Evolutionary conservation across 2,888 invertebrate species (phyloP).

Genomic region (Ochropleura leucogaster): DNA sequence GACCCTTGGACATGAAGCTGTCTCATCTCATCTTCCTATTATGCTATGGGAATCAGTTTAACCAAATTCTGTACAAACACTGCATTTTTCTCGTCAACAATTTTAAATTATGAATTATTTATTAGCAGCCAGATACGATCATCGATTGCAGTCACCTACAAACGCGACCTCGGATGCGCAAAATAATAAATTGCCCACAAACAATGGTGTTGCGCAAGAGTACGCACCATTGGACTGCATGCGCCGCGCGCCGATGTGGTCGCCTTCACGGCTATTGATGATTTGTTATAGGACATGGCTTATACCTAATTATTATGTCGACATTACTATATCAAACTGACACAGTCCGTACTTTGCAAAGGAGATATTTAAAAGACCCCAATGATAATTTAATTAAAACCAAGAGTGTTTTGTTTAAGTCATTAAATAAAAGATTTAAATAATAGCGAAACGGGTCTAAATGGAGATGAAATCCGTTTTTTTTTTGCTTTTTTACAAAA

Average conservation of each 20-base stretch:
- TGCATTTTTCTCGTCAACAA: background rate
- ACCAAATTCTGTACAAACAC: background rate
- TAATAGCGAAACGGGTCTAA: background rate
- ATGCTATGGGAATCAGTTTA: background rate
- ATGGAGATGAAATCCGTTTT: background rate
- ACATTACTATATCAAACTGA: background rate
- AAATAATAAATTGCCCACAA: conserved; percentile 72
- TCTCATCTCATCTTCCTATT: background rate
- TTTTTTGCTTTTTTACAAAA: too few species aligned
- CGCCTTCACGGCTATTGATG: conserved; percentile 78
- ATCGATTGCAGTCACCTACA: conserved; percentile 56
- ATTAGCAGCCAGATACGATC: conserved; percentile 36
- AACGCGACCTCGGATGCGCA: conserved; percentile 69
- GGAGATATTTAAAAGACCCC: background rate
- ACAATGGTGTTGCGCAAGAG: conserved; percentile 77
- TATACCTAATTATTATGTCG: conserved; percentile 25
- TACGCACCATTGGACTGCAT: conserved; percentile 71
- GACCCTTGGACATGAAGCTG: background rate
- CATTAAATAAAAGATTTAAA: background rate
- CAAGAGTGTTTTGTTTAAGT: background rate
- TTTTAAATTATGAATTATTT: conserved; percentile 28
- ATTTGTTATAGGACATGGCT: conserved; percentile 63
- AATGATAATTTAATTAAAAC: background rate
- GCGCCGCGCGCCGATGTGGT: conserved; percentile 64
- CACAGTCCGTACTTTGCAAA: background rate